Base-by-base conservation (phyloP, 2,888 invertebrate genomes). In the Axea sp. region DNA sequence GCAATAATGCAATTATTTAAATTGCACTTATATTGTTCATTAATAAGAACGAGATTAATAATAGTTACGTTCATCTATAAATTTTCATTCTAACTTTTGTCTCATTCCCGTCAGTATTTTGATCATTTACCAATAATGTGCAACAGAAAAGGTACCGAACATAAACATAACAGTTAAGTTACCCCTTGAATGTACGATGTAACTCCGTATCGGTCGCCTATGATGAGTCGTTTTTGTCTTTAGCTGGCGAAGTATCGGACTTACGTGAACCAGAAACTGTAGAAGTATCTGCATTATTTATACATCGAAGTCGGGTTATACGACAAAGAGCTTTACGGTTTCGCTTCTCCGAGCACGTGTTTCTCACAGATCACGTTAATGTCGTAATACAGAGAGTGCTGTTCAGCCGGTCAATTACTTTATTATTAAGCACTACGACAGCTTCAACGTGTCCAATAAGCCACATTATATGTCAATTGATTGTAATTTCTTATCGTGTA, bases 241-340 rank as follows among this genome's bases (percentile, higher is more conserved):
- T 62, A 55, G 37, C 53, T 51, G 68, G 67, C 68, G 79, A 83
- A 80, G 80, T 83, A 84, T 84, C 78, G 82, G 81, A 78, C 79
- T 78, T 81, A 83, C 82, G 83, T 83, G 84, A 80, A 83, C 79
- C 68, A 77, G 73, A 77, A 78, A 81, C 80, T 82, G 79, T 77
- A 81, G 76, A 80, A 80, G 80, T 62, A 69, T 59, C 69, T 76
- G 73, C 71, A 73, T 76, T 76, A 73, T 73, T 76, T 76, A 76
- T 73, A 57, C 35, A 47, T 51, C 35, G 41, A 28, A 55, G 69
- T 62, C 53, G 60, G 65, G 69, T 62, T 69, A 73, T 69, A 71
- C 65, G 51, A 73, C 73, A 47, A 12, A 57, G 53, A 43, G 71
- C 71, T 76, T 67, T 62, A 67, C 57, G 53, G 71, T 73, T 74